These are phyloP conservation scores for Urocynchramus pylzowi DNA, from an alignment of 2,113 vertebrate species.

Conservation along the genomic window DNA sequence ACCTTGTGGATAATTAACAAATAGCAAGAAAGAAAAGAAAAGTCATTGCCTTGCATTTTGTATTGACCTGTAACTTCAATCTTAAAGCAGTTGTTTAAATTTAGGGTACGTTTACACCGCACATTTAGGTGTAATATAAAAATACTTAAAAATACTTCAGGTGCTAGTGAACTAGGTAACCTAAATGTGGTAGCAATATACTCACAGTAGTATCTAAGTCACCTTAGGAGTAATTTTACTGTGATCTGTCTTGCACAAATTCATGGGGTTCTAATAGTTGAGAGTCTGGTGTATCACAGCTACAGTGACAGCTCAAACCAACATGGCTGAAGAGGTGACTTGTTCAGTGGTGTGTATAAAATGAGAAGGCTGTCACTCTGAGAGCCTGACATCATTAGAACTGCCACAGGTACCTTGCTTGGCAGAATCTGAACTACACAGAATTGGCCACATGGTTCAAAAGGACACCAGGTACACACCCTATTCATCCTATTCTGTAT, in stretches of 20 bases:
- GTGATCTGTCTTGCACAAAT: neutral
- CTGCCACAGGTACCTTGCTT: neutral
- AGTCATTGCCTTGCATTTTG: neutral
- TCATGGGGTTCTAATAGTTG: neutral
- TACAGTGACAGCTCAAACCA: neutral
- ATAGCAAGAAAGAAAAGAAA: neutral
- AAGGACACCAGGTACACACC: neutral
- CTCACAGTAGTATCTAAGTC: neutral
- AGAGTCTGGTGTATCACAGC: neutral
- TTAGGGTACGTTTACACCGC: neutral
- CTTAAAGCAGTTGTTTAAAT: neutral
- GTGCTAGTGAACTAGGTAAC: neutral
- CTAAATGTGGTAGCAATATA: neutral
- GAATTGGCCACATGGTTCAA: neutral
- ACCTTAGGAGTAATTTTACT: neutral
- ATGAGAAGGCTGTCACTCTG: neutral
- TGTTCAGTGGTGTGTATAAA: neutral
- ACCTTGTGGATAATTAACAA: conserved; percentile 70
- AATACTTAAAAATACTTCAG: neutral
- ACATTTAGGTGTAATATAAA: neutral
- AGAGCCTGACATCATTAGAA: neutral
- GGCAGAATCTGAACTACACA: neutral
- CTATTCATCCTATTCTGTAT: neutral
- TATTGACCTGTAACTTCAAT: neutral
- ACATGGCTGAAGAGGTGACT: neutral